These are phyloP conservation scores for Callinectes sapidus DNA, from an alignment of 2,888 invertebrate species.

Conservation along the genomic window DNA sequence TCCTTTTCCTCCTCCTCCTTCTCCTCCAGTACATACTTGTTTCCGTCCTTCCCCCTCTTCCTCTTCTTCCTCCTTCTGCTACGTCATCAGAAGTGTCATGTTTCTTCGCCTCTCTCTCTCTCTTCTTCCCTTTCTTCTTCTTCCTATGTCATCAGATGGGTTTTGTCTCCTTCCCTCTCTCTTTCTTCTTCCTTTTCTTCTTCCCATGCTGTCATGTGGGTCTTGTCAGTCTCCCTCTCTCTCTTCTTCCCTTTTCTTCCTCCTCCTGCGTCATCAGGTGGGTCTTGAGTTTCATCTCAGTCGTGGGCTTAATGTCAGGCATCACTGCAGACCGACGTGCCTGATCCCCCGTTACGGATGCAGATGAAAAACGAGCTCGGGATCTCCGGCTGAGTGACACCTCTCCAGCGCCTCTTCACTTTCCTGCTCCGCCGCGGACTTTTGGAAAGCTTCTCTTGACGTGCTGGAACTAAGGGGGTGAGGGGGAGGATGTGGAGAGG, in stretches of 20 bases:
- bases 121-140: neutral
- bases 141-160: neutral
- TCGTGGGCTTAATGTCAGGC: slow-evolving; percentile 46
- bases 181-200: too few relatives aligned
- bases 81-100: too few relatives aligned
- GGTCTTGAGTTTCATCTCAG: slow-evolving; percentile 42
- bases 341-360: slow-evolving; percentile 47
- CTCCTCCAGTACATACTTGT: neutral
- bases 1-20: neutral
- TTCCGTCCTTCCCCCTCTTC: neutral
- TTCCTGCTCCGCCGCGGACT: neutral
- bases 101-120: neutral
- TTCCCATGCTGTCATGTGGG: too few relatives aligned
- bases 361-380: slow-evolving; percentile 45
- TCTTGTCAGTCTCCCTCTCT: too few relatives aligned
- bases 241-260: neutral
- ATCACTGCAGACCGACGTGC: slow-evolving; percentile 41
- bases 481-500: neutral
- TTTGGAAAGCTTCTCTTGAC: neutral
- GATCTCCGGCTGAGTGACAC: slow-evolving; percentile 43
- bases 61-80: neutral
- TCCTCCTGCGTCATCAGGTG: neutral
- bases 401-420: slow-evolving; percentile 38
- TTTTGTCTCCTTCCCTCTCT: neutral
- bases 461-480: neutral